Conservation (phyloP, 2,113 vertebrate genomes). For the Stercorarius parasiticus region DNA sequence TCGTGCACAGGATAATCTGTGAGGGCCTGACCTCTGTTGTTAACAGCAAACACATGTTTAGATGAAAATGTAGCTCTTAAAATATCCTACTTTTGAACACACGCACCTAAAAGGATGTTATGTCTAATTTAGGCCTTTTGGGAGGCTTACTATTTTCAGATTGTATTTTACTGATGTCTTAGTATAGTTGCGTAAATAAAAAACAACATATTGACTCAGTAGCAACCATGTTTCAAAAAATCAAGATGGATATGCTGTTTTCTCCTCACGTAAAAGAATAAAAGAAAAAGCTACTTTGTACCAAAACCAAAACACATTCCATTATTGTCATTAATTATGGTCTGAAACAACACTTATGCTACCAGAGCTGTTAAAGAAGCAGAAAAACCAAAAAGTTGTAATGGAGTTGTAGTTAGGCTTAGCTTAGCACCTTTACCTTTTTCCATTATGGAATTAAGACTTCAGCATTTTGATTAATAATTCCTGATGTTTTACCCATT, state of each 20-base stretch:
- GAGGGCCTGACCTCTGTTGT: background rate
- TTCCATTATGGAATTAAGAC: background rate
- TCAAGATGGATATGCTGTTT: background rate
- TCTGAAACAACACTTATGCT: background rate
- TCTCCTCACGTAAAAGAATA: background rate
- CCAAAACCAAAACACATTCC: background rate
- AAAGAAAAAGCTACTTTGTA: background rate
- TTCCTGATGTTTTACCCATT: slow-evolving; percentile 21
- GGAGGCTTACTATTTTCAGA: background rate
- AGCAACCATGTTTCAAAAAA: background rate
- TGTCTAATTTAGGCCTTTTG: background rate
- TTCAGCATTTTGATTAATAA: slow-evolving; percentile 24
- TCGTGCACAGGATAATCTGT: background rate
- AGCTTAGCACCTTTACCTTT: background rate
- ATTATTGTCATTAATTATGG: background rate
- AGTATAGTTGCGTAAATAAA: background rate
- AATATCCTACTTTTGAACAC: background rate
- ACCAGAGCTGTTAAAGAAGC: background rate
- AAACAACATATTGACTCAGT: background rate
- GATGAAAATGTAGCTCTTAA: background rate
- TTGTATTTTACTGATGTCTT: background rate
- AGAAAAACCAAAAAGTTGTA: background rate
- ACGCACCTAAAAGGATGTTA: background rate
- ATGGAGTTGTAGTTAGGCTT: background rate
- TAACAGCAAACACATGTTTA: background rate